Evolutionary conservation across 2,888 invertebrate genomes (phyloP).

Genomic region (Apodemia duryi): DNA sequence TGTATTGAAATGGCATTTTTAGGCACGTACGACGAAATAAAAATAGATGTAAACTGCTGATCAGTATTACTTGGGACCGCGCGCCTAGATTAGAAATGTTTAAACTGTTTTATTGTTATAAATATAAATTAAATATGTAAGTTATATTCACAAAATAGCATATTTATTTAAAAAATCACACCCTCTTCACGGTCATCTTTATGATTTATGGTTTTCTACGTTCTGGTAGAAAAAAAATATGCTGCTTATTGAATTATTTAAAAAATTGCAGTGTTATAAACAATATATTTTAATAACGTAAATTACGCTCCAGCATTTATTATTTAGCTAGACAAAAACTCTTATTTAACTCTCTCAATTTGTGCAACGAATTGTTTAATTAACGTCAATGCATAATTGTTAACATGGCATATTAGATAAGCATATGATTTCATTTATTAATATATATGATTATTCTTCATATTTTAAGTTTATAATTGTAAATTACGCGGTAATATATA

Average conservation of each 20-base stretch:
- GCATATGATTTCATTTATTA: neutral
- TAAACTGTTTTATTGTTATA: conserved; percentile 19
- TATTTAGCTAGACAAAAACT: neutral
- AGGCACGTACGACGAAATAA: neutral
- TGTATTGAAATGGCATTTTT: conserved; percentile 4
- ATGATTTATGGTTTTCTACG: neutral
- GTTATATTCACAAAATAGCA: conserved; percentile 15
- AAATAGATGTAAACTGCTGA: conserved; percentile 13
- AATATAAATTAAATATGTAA: conserved; percentile 16
- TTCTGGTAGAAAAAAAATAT: neutral
- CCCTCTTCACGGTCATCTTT: conserved; percentile 1
- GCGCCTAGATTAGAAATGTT: conserved; percentile 39
- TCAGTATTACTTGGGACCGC: conserved; percentile 51
- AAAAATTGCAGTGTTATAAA: neutral
- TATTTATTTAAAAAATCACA: conserved; percentile 13
- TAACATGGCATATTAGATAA: neutral
- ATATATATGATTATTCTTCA: too few species aligned
- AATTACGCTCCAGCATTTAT: neutral
- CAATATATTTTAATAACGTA: neutral
- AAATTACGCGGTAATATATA: too few species aligned
- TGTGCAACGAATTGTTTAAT: neutral
- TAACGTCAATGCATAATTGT: neutral
- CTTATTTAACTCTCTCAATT: neutral
- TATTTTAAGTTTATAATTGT: too few species aligned
- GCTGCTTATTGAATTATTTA: neutral